These are phyloP conservation scores for Brevipalpus yothersi DNA, from an alignment of 1,140 invertebrate species.

Conservation along the genomic window DNA sequence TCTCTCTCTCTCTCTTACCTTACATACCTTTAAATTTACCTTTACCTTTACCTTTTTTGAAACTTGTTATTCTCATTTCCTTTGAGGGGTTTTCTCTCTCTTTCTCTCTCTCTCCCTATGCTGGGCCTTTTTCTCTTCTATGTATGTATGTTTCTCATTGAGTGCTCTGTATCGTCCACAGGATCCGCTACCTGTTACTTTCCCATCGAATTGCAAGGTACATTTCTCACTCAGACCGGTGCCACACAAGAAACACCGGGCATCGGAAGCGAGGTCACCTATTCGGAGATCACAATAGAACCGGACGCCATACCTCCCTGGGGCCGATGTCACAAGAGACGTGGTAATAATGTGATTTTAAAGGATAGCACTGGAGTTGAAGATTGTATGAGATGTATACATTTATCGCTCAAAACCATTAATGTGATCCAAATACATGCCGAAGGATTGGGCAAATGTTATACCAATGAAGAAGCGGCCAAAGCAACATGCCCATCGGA, in stretches of 20 bases:
- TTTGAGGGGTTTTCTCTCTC: background rate
- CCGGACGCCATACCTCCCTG: slow-evolving; percentile 37
- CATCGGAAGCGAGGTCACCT: slow-evolving; percentile 20
- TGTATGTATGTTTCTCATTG: background rate
- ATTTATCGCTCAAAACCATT: slow-evolving; percentile 28
- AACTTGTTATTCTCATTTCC: background rate
- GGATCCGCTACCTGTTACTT: slow-evolving; percentile 30
- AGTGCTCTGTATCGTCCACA: background rate
- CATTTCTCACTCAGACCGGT: slow-evolving; percentile 31
- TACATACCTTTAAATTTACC: background rate
- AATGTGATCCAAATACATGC: slow-evolving; percentile 38
- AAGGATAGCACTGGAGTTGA: slow-evolving; percentile 30
- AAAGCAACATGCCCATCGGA: slow-evolving; percentile 29
- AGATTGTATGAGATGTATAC: slow-evolving; percentile 34
- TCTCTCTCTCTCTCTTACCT: background rate
- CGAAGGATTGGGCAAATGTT: slow-evolving; percentile 32
- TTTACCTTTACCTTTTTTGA: background rate
- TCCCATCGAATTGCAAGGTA: slow-evolving; percentile 37
- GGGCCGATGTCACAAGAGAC: slow-evolving; percentile 33
- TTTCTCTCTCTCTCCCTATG: background rate
- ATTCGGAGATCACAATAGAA: slow-evolving; percentile 34
- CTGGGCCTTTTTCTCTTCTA: background rate
- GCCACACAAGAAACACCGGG: slow-evolving; percentile 19
- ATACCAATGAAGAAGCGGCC: slow-evolving; percentile 31
- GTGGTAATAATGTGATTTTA: slow-evolving; percentile 35